Evolutionary conservation across 2,888 invertebrate genomes (phyloP).

Genomic region (Drosophila robusta): DNA sequence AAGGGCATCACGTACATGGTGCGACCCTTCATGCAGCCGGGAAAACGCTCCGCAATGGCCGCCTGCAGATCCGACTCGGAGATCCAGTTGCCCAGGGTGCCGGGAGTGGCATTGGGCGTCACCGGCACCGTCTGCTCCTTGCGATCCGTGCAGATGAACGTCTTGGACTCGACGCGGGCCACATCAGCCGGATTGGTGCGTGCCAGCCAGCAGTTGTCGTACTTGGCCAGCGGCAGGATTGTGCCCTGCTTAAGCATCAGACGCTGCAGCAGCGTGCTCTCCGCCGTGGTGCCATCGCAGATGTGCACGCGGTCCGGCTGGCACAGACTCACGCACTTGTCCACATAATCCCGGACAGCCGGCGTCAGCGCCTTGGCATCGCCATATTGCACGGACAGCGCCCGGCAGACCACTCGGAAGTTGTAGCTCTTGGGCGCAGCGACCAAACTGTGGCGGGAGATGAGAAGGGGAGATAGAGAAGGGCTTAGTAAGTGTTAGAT

Average conservation of each 20-base stretch:
- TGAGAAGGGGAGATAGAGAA: not conserved
- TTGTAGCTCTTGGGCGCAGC: conserved; percentile 46
- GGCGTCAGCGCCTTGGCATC: conserved; percentile 85
- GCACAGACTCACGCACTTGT: conserved; percentile 92
- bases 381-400: conserved; percentile 83
- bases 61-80: conserved; percentile 92
- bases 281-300: conserved; percentile 95
- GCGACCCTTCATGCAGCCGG: conserved; percentile 94
- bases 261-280: conserved; percentile 90
- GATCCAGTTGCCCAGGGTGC: conserved; percentile 97
- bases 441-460: conserved; percentile 28
- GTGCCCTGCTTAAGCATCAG: conserved; percentile 92
- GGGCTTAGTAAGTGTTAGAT: not conserved
- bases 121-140: conserved; percentile 93
- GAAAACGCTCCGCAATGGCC: conserved; percentile 93
- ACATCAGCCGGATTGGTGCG: conserved; percentile 99
- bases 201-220: conserved; percentile 97
- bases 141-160: conserved; percentile 95
- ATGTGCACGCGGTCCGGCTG: conserved; percentile 94
- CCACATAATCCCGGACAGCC: conserved; percentile 88
- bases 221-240: conserved; percentile 92
- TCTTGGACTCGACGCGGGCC: conserved; percentile 97
- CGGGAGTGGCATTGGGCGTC: conserved; percentile 91
- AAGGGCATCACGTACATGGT: conserved; percentile 99
- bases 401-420: conserved; percentile 68